Base-by-base conservation (phyloP, 1,140 invertebrate genomes). In the Heliconius eleuchia region DNA sequence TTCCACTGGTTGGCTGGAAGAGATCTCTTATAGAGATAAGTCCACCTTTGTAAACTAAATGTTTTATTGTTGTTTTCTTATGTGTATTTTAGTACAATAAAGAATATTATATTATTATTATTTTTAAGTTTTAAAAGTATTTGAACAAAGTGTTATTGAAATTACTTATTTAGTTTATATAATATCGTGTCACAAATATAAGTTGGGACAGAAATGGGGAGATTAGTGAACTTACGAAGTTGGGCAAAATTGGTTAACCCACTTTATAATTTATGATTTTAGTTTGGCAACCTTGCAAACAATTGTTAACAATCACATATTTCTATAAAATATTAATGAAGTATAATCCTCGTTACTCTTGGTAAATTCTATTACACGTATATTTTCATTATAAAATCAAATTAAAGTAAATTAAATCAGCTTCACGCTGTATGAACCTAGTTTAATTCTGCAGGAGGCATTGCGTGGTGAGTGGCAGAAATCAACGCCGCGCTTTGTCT, bases 231-330 rank as follows among this genome's bases (percentile, higher is more conserved):
- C 85, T 88, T 83, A 80, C 84, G 82, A 89, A 90, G 82, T 91
- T 90, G 77, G 80, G 74, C 71, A 79, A 82, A 80, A 82, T 83
- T 84, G 83, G 84, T 86, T 83, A 83, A 81, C 82, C 82, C 86
- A 80, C 79, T 86, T 84, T 76, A 84, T 89, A 87, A 91, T 89
- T 90, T 91, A 91, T 86, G 88, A 87, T 84, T 87, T 85, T 82
- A 83, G 79, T 82, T 81, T 70, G 55, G 57, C 84, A 52, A 80
- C 78, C 78, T 80, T 73, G 73, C 78, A 82, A 52, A 78, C 80
- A 84, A 84, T 87, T 83, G 82, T 88, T 84, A 80, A 71, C 74
- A 76, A 60, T 73, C 71, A 78, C 27, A 77, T 70, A 37, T 78
- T 78, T 78, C n/a, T 66, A 27, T 23, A 23, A 66, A 66, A 66